Evolutionary conservation across 2,113 vertebrate species (phyloP).

Genomic region (Oreocharis arfaki): DNA sequence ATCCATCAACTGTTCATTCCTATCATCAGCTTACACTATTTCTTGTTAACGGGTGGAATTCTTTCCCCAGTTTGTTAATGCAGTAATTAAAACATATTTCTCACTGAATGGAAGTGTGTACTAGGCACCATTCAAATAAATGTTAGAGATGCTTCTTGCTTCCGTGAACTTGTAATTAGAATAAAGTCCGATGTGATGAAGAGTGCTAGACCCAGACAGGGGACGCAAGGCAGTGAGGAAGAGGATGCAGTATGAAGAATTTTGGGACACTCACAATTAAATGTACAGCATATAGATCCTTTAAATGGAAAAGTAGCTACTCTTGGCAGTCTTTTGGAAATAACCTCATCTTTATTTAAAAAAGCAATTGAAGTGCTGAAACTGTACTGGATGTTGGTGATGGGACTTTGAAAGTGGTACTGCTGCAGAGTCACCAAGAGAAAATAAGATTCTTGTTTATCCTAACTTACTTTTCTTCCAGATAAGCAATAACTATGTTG

Average conservation of each 20-base stretch:
- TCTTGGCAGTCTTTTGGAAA: neutral
- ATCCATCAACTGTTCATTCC: neutral
- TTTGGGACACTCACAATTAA: neutral
- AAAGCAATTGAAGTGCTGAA: neutral
- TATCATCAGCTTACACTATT: neutral
- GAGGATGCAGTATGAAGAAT: neutral
- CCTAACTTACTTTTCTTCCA: neutral
- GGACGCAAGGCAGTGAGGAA: neutral
- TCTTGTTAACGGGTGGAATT: neutral
- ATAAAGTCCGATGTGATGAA: accelerated
- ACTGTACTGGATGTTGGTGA: neutral
- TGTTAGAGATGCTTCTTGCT: neutral
- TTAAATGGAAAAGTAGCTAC: neutral
- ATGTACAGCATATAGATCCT: neutral
- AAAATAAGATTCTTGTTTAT: neutral
- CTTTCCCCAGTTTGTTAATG: neutral
- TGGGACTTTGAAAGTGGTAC: neutral
- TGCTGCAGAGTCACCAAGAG: neutral
- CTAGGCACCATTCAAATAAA: neutral
- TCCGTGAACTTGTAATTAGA: neutral
- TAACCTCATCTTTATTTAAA: neutral
- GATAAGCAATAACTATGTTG: constrained; percentile 1
- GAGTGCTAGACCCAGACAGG: neutral
- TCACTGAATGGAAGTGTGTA: neutral
- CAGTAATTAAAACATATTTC: neutral